These are phyloP conservation scores for Gnatocerus cornutus DNA, from an alignment of 2,888 invertebrate species.

Conservation along the genomic window DNA sequence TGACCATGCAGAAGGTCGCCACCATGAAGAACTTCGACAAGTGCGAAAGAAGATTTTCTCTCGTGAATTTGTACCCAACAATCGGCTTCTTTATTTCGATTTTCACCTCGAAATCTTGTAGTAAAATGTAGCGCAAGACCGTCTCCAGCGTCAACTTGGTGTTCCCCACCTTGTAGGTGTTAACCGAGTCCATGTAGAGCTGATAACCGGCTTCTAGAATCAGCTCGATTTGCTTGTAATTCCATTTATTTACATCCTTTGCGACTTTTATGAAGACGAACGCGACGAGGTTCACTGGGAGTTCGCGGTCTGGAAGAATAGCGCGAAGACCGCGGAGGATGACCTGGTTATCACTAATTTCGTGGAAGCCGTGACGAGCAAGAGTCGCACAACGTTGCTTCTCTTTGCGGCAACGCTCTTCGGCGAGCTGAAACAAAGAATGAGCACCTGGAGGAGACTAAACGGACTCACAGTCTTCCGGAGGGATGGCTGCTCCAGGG, in stretches of 20 bases:
- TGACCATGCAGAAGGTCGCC: slow-evolving; percentile 74
- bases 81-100: slow-evolving; percentile 65
- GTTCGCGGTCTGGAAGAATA: slow-evolving; percentile 62
- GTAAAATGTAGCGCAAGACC: slow-evolving; percentile 74
- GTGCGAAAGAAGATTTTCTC: slow-evolving; percentile 62
- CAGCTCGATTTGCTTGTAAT: slow-evolving; percentile 73
- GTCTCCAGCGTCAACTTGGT: slow-evolving; percentile 65
- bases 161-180: slow-evolving; percentile 73
- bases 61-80: slow-evolving; percentile 56
- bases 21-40: slow-evolving; percentile 76
- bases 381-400: slow-evolving; percentile 64
- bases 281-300: slow-evolving; percentile 73
- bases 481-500: too few species aligned
- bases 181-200: slow-evolving; percentile 76
- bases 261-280: slow-evolving; percentile 74
- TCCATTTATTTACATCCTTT: slow-evolving; percentile 73
- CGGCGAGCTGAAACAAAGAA: background rate
- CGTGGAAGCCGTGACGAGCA: slow-evolving; percentile 65
- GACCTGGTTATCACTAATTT: slow-evolving; percentile 67
- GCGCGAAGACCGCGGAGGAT: slow-evolving; percentile 70
- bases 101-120: slow-evolving; percentile 70
- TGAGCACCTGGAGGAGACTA: too few species aligned
- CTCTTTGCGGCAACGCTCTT: slow-evolving; percentile 54
- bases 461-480: too few species aligned
- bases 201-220: slow-evolving; percentile 75